Conservation (phyloP, 2,797 vertebrate genomes). For the Hozukius guyotensis region DNA sequence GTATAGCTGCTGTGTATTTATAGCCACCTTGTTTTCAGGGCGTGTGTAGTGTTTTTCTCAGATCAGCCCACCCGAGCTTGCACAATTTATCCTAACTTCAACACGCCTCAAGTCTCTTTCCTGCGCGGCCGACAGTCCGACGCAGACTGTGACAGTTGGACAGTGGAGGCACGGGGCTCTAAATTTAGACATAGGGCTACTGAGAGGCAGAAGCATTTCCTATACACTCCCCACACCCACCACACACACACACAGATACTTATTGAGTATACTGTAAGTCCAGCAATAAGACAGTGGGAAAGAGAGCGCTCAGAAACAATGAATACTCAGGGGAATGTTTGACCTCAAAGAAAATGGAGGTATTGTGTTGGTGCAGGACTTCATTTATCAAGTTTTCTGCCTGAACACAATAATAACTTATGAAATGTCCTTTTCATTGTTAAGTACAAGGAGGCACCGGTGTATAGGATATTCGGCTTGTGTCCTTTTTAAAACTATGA, state of each 20-base stretch:
- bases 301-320: slow-evolving; percentile 71
- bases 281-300: slow-evolving; percentile 47
- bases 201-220: slow-evolving; percentile 75
- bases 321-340: slow-evolving; percentile 57
- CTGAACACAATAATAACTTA: slow-evolving; percentile 27
- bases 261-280: slow-evolving; percentile 28
- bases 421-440: slow-evolving; percentile 10
- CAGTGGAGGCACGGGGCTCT: slow-evolving; percentile 54
- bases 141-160: slow-evolving; percentile 58
- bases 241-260: slow-evolving; percentile 26
- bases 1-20: slow-evolving; percentile 40
- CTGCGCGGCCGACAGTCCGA: slow-evolving; percentile 52
- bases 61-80: slow-evolving; percentile 9
- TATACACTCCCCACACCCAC: slow-evolving; percentile 45
- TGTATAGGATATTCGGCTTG: not conserved
- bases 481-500: not conserved
- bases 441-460: not conserved
- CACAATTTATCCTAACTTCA: slow-evolving; percentile 40
- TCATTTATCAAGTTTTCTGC: slow-evolving; percentile 36
- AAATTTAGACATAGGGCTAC: slow-evolving; percentile 75
- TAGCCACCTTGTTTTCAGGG: slow-evolving; percentile 40
- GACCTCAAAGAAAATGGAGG: slow-evolving; percentile 61
- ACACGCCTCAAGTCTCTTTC: slow-evolving; percentile 68
- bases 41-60: slow-evolving; percentile 36
- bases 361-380: slow-evolving; percentile 55